Evolutionary conservation across 2,113 vertebrate species (phyloP).

Genomic region (Zootoca vivipara): DNA sequence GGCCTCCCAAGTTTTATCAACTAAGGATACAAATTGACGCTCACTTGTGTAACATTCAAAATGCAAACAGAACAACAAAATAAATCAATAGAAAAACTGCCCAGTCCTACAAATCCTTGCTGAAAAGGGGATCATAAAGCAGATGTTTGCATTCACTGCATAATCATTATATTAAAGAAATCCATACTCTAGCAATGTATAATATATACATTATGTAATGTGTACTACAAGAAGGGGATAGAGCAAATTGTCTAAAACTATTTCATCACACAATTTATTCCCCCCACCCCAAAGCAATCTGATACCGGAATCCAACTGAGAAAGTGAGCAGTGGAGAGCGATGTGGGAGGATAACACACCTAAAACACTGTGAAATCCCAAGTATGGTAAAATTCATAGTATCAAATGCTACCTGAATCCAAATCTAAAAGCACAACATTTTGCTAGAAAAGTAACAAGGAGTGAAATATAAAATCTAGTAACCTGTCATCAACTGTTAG

Average conservation of each 20-base stretch:
- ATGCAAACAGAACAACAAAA: conserved; percentile 26
- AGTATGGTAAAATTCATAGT: conserved; percentile 27
- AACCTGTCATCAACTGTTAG: conserved; percentile 18
- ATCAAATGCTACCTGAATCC: not conserved
- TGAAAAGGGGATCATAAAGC: conserved; percentile 34
- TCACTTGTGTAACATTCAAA: conserved; percentile 2
- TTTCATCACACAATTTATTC: conserved; percentile 13
- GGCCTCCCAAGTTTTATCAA: not conserved
- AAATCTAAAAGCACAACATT: conserved; percentile 9
- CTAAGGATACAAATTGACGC: not conserved
- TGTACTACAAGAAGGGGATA: conserved; percentile 20
- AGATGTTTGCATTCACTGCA: conserved; percentile 29
- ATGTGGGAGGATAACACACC: not conserved
- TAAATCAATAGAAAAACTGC: conserved; percentile 23
- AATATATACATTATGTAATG: not conserved
- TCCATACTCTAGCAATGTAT: conserved; percentile 37
- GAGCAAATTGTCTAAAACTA: conserved; percentile 20
- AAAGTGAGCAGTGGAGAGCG: not conserved
- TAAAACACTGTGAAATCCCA: conserved; percentile 26
- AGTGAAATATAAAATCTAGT: conserved; percentile 6
- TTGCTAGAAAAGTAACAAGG: conserved; percentile 20
- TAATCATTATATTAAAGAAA: conserved; percentile 30
- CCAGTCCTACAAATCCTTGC: conserved; percentile 33
- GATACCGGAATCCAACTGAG: conserved; percentile 5
- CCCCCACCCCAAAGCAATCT: conserved; percentile 3